phyloP scores from a whole-genome alignment of 2,888 invertebrate genomes.

The Plusia festucae region DNA sequence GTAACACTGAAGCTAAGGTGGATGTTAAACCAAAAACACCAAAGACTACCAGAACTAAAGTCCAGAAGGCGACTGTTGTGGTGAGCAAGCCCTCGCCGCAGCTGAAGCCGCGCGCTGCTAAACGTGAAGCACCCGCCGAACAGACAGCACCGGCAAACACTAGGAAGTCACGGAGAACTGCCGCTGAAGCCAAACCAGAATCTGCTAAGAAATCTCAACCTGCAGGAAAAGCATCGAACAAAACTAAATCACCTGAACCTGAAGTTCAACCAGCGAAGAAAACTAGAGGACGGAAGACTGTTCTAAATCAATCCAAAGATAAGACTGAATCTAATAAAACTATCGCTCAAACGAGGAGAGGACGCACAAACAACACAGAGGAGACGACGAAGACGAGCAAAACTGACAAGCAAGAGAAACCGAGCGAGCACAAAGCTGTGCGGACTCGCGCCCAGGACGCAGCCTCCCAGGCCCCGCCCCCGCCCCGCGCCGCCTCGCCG shows the following conservation, averaged over 20 bases:
- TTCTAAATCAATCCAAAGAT: slow-evolving; percentile 10
- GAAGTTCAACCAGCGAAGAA: slow-evolving; percentile 39
- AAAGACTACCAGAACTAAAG: slow-evolving; percentile 65
- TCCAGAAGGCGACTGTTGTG: slow-evolving; percentile 58
- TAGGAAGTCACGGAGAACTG: slow-evolving; percentile 52
- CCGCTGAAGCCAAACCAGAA: slow-evolving; percentile 30
- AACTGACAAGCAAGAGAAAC: slow-evolving; percentile 33
- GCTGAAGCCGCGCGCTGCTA: slow-evolving; percentile 61
- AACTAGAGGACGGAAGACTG: slow-evolving; percentile 47
- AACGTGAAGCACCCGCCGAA: slow-evolving; percentile 23
- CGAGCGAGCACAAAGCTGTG: slow-evolving; percentile 37
- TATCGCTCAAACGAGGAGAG: slow-evolving; percentile 44
- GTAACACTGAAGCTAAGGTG: slow-evolving; percentile 35
- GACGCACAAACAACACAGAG: slow-evolving; percentile 32
- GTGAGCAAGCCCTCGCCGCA: slow-evolving; percentile 69
- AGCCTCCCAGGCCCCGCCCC: slow-evolving; percentile 46
- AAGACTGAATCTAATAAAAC: slow-evolving; percentile 20
- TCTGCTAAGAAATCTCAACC: slow-evolving; percentile 60
- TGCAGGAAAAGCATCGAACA: slow-evolving; percentile 19
- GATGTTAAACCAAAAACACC: slow-evolving; percentile 60
- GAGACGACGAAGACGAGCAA: slow-evolving; percentile 37
- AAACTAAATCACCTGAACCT: slow-evolving; percentile 11
- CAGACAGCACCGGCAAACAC: slow-evolving; percentile 20
- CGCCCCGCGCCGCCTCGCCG: slow-evolving; percentile 27
- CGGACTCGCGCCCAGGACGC: slow-evolving; percentile 45